phyloP scores from a whole-genome alignment of 2,113 vertebrate species.

The Spilogale gracilis region DNA sequence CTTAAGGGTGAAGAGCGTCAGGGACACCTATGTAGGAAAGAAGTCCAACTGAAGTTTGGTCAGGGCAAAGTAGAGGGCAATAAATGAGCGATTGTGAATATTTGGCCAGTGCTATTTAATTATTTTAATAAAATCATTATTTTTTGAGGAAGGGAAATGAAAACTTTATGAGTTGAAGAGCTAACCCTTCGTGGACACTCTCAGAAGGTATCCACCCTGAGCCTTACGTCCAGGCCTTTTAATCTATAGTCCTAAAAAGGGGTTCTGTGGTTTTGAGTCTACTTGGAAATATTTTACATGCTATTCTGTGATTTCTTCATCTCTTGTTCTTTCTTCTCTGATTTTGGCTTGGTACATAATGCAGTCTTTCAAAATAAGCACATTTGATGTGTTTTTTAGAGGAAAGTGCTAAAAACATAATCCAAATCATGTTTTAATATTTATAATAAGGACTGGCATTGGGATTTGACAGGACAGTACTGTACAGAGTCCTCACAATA shows the following conservation, averaged over 20 bases:
- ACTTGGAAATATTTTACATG: background rate
- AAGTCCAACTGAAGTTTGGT: background rate
- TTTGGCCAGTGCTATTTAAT: background rate
- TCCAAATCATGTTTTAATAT: background rate
- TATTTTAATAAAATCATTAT: background rate
- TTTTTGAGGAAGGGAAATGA: background rate
- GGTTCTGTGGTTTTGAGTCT: background rate
- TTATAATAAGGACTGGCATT: background rate
- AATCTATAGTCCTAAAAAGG: too few species aligned
- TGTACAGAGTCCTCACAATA: background rate
- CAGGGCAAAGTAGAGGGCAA: too few species aligned
- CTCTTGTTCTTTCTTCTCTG: background rate
- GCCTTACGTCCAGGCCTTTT: too few species aligned
- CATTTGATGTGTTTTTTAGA: background rate
- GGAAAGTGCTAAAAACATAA: background rate
- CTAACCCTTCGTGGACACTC: background rate
- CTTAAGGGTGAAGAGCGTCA: background rate
- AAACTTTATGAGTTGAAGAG: background rate
- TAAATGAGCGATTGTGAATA: too few species aligned
- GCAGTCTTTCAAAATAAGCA: background rate
- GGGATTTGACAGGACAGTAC: background rate
- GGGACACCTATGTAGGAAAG: too few species aligned
- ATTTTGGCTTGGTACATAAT: background rate
- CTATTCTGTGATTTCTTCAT: background rate
- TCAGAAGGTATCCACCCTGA: too few species aligned